These are phyloP conservation scores for Tholera decimalis DNA, from an alignment of 2,888 invertebrate genomes.

Conservation along the genomic window DNA sequence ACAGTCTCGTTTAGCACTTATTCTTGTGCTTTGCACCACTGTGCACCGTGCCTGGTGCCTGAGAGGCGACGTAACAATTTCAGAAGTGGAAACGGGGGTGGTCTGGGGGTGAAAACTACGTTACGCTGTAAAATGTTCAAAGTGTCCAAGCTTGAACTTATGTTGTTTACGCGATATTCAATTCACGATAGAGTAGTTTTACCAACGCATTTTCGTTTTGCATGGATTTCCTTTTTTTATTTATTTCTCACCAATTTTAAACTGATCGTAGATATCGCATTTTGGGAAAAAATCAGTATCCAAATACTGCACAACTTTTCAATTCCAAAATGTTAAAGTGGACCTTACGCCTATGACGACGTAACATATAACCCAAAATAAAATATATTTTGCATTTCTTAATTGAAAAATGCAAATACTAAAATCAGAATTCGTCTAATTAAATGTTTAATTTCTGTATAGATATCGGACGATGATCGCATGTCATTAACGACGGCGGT, in stretches of 20 bases:
- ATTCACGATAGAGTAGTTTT: constrained; percentile 47
- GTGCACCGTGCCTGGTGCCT: constrained; percentile 64
- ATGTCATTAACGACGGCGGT: constrained; percentile 99
- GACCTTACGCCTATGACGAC: background rate
- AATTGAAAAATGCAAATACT: background rate
- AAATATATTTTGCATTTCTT: background rate
- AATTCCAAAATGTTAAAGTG: background rate
- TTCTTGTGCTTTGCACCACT: constrained; percentile 68
- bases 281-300: background rate
- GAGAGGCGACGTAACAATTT: constrained; percentile 78
- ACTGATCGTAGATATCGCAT: background rate
- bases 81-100: constrained; percentile 77
- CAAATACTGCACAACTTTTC: background rate
- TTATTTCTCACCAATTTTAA: background rate
- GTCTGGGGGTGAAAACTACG: constrained; percentile 75
- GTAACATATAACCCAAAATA: background rate
- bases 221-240: constrained; percentile 5
- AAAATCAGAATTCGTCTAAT: background rate
- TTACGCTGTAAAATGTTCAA: constrained; percentile 73
- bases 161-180: constrained; percentile 57
- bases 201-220: constrained; percentile 15
- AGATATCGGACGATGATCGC: constrained; percentile 99
- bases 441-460: constrained; percentile 71
- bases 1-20: constrained; percentile 71
- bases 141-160: constrained; percentile 68